phyloP scores from a whole-genome alignment of 2,888 invertebrate genomes.

The Gonocerus acuteangulatus region DNA sequence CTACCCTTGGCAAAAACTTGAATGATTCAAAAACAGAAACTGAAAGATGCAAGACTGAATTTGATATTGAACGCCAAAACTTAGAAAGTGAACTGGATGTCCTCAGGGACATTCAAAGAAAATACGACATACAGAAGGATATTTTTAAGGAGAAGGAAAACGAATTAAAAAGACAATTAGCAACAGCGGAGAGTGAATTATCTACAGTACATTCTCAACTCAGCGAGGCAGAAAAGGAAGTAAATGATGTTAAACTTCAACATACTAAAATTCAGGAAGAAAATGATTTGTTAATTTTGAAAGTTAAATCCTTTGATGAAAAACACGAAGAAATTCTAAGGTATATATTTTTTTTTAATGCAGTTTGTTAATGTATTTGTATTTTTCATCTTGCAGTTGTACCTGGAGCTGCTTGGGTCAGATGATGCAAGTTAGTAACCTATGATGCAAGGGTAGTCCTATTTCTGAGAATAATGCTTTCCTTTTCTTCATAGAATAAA shows the following conservation, averaged over 20 bases:
- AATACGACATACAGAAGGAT: conserved; percentile 31
- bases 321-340: background rate
- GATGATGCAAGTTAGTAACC: too few species aligned
- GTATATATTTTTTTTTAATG: background rate
- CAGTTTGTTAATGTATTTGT: too few species aligned
- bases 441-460: too few species aligned
- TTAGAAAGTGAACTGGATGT: conserved; percentile 12
- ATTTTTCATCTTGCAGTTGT: too few species aligned
- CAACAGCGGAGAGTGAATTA: conserved; percentile 28
- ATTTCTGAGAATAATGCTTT: too few species aligned
- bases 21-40: background rate
- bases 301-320: too few species aligned
- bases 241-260: background rate
- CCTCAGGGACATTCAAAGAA: conserved; percentile 5
- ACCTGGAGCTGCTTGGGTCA: too few species aligned
- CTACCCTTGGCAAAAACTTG: background rate
- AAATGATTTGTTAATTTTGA: background rate
- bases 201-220: background rate
- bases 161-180: conserved; percentile 32
- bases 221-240: background rate
- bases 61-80: background rate
- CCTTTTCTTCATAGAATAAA: too few species aligned
- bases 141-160: conserved; percentile 29
- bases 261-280: background rate
- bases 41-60: background rate